Evolutionary conservation across 2,113 vertebrate species (phyloP), one percentile per base, ranked within the genome.

Genomic region (Chionomys nivalis): DNA sequence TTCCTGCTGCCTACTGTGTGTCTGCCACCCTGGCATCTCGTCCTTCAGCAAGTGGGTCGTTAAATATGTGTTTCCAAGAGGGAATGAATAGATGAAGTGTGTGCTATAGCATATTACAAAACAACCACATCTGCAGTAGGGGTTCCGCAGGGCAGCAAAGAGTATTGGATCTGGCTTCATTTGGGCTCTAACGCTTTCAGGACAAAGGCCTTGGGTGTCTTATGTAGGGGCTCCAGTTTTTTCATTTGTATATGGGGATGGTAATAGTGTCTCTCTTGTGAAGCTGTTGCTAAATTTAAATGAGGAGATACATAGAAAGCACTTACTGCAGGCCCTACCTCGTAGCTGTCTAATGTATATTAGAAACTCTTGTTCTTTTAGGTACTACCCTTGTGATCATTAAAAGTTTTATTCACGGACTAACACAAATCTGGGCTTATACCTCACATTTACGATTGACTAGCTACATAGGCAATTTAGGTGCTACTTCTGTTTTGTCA

Each of bases 61-160:
- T 83, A 94, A 85, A 90, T 58, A 75, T 86, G 85, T 93, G 23
- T 88, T 52, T 95, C 63, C 92, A 87, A 87, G 73, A 70, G 47
- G 36, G 96, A 90, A 44, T 28, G 9, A 76, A 68, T n/a, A 58
- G 63, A 63, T 86, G 91, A n/a, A 77, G 36, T 1, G 26, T 36
- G 17, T 75, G 21, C 31, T 88, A 47, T 88, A 76, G 94, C 77
- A 42, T 36, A 4, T 55, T 73, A 49, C 19, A 9, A 92, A 75
- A 82, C 87, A 13, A 52, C 61, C 24, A 58, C 26, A 44, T n/a
- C 82, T n/a, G 61, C 65, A 3, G 26, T 9, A 39, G 7, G 58
- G 36, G 1, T 4, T 65, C 89, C 44, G 78, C 11, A 87, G 58
- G 58, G 58, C 19, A 58, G 58, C 58, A 58, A 58, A 58, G 58